These are phyloP conservation scores for Siniperca knerii DNA, from an alignment of 2,113 vertebrate species.

Conservation along the genomic window DNA sequence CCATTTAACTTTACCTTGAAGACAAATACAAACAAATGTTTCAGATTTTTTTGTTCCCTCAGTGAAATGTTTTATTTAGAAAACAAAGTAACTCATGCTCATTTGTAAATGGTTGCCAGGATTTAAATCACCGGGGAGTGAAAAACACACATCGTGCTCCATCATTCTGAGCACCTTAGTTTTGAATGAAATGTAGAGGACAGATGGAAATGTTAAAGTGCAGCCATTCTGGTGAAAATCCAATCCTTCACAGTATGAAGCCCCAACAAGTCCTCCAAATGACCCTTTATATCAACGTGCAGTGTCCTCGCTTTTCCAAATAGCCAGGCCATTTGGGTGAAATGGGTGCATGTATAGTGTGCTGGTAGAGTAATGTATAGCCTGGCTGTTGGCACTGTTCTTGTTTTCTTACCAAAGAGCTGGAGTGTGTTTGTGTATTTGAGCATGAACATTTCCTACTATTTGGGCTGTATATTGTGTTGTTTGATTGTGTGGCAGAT, in stretches of 20 bases:
- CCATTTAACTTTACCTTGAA: slow-evolving; percentile 76
- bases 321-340: slow-evolving; percentile 82
- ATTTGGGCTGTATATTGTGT: not conserved
- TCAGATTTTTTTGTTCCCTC: not conserved
- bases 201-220: slow-evolving; percentile 80
- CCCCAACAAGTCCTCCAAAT: slow-evolving; percentile 87
- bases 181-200: slow-evolving; percentile 71
- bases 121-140: slow-evolving; percentile 63
- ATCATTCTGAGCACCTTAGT: slow-evolving; percentile 82
- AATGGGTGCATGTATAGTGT: slow-evolving; percentile 83
- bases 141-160: slow-evolving; percentile 69
- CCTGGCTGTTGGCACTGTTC: slow-evolving; percentile 81
- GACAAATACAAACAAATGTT: slow-evolving; percentile 57
- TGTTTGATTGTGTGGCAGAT: not conserved
- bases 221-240: slow-evolving; percentile 89
- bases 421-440: slow-evolving; percentile 13
- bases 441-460: not conserved
- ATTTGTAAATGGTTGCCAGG: slow-evolving; percentile 45
- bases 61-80: slow-evolving; percentile 60
- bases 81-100: slow-evolving; percentile 47
- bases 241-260: slow-evolving; percentile 89
- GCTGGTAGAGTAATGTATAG: slow-evolving; percentile 85
- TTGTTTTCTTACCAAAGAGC: slow-evolving; percentile 57
- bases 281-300: slow-evolving; percentile 88
- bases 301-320: slow-evolving; percentile 84